Evolutionary conservation across 2,888 invertebrate species (phyloP).

Genomic region (Thecocarcelia acutangulata): DNA sequence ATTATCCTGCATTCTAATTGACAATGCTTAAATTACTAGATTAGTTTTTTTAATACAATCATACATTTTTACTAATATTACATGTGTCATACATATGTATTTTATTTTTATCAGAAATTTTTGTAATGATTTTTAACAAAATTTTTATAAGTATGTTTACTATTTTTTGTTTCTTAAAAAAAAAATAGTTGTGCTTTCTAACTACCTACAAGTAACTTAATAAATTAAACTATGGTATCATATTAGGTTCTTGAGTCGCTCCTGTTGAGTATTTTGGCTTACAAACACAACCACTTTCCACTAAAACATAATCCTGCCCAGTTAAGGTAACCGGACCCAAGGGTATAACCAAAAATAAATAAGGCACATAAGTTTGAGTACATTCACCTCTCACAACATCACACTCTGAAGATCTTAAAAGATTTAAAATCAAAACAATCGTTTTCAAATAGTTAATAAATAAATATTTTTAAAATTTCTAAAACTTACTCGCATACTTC

Average conservation of each 20-base stretch:
- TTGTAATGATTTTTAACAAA: neutral
- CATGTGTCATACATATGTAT: neutral
- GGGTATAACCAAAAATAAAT: conserved; percentile 94
- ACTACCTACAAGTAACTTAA: conserved; percentile 23
- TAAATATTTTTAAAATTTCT: neutral
- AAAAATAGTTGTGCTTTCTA: conserved; percentile 32
- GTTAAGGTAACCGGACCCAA: conserved; percentile 94
- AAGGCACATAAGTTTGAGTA: conserved; percentile 93
- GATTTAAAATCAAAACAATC: neutral
- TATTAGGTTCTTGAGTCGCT: conserved; percentile 81
- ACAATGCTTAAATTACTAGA: too few relatives aligned
- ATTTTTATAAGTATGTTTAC: conserved; percentile 25
- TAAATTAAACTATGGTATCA: conserved; percentile 79
- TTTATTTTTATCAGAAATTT: too few relatives aligned
- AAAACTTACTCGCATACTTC: conserved; percentile 93
- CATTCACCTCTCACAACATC: conserved; percentile 94
- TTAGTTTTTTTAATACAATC: too few relatives aligned
- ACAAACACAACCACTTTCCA: conserved; percentile 96
- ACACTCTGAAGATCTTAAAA: conserved; percentile 90
- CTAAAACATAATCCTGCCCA: conserved; percentile 96
- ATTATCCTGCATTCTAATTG: too few relatives aligned
- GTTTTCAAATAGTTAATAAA: neutral
- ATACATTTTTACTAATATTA: neutral
- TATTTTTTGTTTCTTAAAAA: neutral
- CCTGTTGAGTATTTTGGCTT: conserved; percentile 83